Base-by-base conservation (phyloP, 1,140 invertebrate genomes). In the Sinella curviseta region DNA sequence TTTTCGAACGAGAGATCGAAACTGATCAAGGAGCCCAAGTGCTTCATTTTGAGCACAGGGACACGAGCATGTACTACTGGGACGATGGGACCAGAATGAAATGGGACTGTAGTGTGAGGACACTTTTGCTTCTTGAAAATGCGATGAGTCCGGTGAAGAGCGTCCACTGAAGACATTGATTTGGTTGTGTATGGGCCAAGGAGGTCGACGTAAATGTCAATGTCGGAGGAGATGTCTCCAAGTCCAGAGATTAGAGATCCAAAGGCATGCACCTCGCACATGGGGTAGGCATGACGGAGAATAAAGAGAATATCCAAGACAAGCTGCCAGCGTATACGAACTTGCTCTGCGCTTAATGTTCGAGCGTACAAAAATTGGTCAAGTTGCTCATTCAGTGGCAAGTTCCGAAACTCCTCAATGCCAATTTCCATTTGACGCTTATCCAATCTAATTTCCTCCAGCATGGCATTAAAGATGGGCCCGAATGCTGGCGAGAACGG, bases 1-100 rank as follows among this genome's bases (percentile, higher is more conserved):
- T 82, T 82, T 70, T 78, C 81, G 73, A 80, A 82, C 12, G 78
- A 80, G 2, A 82, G 35, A 73, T 82, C 81, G 20, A 39, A 48
- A 34, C 55, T 65, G 31, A 82, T 78, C 14, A 36, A 39, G 4
- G 73, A n/a, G 14, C 0, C 1, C 17, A 4, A 0, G 28, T 82
- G 81, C 20, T 2, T 24, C 20, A 76, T 35, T 31, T 80, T 80
- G 24, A 82, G n/a, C 12, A 82, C 80, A 0, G 81, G 81, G 12
- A 82, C 78, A 0, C 81, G 76, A 24, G 76, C 78, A 24, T 24
- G n/a, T 28, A 35, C 20, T 24, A 82, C 77, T 0, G 76, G 8
- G 36, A n/a, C 17, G n/a, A n/a, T n/a, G n/a, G n/a, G n/a, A n/a
- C n/a, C n/a, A n/a, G n/a, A n/a, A n/a, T n/a, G n/a, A n/a, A n/a